Conservation (phyloP, 2,797 vertebrate species). For the Galaxias olidus region DNA sequence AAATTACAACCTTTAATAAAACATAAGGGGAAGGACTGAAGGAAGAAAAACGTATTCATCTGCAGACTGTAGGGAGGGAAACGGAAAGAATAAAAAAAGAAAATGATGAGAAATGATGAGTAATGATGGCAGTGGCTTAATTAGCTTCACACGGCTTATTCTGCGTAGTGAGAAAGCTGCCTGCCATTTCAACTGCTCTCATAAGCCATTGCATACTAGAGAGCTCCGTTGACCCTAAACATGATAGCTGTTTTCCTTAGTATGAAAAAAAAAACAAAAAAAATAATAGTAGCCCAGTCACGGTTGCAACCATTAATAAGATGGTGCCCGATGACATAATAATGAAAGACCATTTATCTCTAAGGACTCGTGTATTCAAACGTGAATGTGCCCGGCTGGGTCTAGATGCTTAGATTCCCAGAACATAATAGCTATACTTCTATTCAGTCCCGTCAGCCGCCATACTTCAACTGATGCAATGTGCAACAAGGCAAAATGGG, state of each 20-base stretch:
- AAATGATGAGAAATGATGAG: constrained; percentile 9
- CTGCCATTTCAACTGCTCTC: constrained; percentile 60
- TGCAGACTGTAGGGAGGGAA: constrained; percentile 36
- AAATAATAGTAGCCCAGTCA: constrained; percentile 13
- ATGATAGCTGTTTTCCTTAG: constrained; percentile 36
- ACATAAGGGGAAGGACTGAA: constrained; percentile 50
- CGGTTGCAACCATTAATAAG: constrained; percentile 50
- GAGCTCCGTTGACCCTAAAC: constrained; percentile 49
- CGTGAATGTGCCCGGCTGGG: too few relatives aligned
- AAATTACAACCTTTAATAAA: constrained; percentile 68
- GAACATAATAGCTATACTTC: too few relatives aligned
- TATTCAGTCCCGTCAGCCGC: too few relatives aligned
- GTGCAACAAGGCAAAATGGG: too few relatives aligned
- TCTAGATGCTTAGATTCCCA: too few relatives aligned
- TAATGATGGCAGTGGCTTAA: constrained; percentile 57
- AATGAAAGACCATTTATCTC: constrained; percentile 27
- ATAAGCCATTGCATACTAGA: constrained; percentile 25
- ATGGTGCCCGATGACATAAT: constrained; percentile 31
- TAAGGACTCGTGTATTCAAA: too few relatives aligned
- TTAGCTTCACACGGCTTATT: constrained; percentile 57
- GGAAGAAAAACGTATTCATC: constrained; percentile 45
- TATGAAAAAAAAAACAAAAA: constrained; percentile 9
- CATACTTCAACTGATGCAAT: too few relatives aligned
- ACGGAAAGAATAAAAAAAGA: constrained; percentile 25
- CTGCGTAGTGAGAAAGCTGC: constrained; percentile 20